Evolutionary conservation across 2,888 invertebrate genomes (phyloP).

Genomic region (Anthophora plumipes): DNA sequence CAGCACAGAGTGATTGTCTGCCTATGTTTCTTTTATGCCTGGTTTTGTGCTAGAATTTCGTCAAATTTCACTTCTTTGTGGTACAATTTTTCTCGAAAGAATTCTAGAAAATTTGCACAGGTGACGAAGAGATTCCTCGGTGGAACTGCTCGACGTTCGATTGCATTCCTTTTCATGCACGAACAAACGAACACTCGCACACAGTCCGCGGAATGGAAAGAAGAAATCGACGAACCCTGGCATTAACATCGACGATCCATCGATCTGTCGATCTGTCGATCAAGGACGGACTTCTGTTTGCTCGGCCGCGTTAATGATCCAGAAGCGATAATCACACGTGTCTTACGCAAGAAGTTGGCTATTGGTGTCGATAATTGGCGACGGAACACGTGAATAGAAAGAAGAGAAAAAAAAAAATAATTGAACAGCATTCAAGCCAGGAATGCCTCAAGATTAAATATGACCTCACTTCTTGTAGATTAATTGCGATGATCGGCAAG

Average conservation of each 20-base stretch:
- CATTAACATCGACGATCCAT: slow-evolving; percentile 2
- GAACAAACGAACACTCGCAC: not conserved
- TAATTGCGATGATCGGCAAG: no score
- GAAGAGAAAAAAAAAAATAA: not conserved
- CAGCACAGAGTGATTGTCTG: no score
- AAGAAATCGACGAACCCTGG: slow-evolving; percentile 7
- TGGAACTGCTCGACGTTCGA: no score
- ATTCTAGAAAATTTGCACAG: no score
- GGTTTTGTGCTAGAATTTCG: no score
- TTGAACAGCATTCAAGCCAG: not conserved
- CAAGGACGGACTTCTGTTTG: not conserved
- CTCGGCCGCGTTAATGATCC: slow-evolving; percentile 16
- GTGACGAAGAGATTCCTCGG: no score
- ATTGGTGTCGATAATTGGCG: not conserved
- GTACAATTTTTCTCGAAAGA: no score
- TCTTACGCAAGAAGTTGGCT: not conserved
- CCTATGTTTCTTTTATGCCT: no score
- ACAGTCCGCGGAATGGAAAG: not conserved
- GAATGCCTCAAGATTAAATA: not conserved
- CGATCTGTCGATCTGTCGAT: slow-evolving; percentile 3
- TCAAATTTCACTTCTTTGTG: no score
- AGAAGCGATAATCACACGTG: slow-evolving; percentile 13
- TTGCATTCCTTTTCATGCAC: not conserved
- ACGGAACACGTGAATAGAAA: not conserved
- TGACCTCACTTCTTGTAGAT: not conserved